These are phyloP conservation scores for Neosilurus mollespiculum DNA, from an alignment of 2,797 vertebrate species.

Conservation along the genomic window DNA sequence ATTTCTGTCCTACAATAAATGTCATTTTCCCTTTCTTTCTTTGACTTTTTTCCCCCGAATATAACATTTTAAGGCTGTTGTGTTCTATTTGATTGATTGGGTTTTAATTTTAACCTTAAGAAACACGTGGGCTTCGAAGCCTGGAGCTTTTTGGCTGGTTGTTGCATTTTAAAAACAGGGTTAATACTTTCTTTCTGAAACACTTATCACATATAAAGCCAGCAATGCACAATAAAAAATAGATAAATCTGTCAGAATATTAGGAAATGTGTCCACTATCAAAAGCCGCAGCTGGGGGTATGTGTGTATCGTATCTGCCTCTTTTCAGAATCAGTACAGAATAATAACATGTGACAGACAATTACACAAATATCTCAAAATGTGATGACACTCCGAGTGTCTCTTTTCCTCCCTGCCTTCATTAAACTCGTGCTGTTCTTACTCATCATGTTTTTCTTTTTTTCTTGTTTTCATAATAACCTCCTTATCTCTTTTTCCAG, in stretches of 20 bases:
- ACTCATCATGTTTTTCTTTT: slow-evolving; percentile 4
- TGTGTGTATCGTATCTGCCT: not conserved
- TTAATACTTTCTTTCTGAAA: slow-evolving; percentile 40
- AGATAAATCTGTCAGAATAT: slow-evolving; percentile 23
- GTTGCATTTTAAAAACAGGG: slow-evolving; percentile 50
- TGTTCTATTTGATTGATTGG: slow-evolving; percentile 35
- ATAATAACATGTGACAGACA: slow-evolving; percentile 40
- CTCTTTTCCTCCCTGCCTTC: slow-evolving; percentile 39
- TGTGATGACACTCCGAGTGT: slow-evolving; percentile 16
- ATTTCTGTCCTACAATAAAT: not conserved
- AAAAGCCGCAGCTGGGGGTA: not conserved
- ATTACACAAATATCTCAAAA: slow-evolving; percentile 33
- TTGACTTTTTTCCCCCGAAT: not conserved
- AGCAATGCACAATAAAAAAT: slow-evolving; percentile 39
- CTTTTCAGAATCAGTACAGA: slow-evolving; percentile 29
- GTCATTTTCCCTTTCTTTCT: not conserved
- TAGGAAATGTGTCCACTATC: slow-evolving; percentile 15
- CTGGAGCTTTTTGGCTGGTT: slow-evolving; percentile 26
- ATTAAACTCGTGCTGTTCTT: slow-evolving; percentile 22
- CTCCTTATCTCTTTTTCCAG: slow-evolving; percentile 27
- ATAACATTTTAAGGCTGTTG: slow-evolving; percentile 17
- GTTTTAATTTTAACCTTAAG: slow-evolving; percentile 16
- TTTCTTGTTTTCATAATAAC: not conserved
- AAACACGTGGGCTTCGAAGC: slow-evolving; percentile 31
- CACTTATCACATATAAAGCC: slow-evolving; percentile 50